These are phyloP conservation scores for Chinchilla lanigera DNA, from an alignment of 2,113 vertebrate species.

Conservation along the genomic window DNA sequence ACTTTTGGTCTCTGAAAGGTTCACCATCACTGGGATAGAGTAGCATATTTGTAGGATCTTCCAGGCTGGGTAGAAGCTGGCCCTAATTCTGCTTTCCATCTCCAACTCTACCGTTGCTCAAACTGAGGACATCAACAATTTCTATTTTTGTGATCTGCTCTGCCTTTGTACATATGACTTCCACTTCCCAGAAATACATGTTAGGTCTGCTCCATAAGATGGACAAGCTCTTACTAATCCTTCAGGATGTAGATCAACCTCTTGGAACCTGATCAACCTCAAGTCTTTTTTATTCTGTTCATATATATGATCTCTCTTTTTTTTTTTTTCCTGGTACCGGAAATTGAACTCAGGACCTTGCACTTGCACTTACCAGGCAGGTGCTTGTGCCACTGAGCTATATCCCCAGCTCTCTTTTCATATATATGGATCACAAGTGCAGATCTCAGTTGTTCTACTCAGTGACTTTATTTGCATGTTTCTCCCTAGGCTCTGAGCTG, in stretches of 20 bases:
- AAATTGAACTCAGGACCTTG: no score
- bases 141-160: not conserved
- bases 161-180: not conserved
- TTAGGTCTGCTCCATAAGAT: not conserved
- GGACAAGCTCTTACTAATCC: not conserved
- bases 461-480: not conserved
- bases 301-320: no score
- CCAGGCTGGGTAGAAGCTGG: not conserved
- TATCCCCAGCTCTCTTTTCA: not conserved
- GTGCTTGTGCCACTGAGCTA: no score
- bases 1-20: not conserved
- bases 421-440: not conserved
- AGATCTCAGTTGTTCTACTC: not conserved
- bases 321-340: no score
- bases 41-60: not conserved
- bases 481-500: not conserved
- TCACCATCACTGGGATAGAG: not conserved
- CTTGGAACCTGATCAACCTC: not conserved
- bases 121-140: not conserved
- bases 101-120: not conserved
- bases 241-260: constrained; percentile 6
- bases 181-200: constrained; percentile 36
- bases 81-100: not conserved
- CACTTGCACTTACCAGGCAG: no score
- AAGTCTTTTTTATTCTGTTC: not conserved